Evolutionary conservation across 2,888 invertebrate species (phyloP).

Genomic region (Sicus ferrugineus): DNA sequence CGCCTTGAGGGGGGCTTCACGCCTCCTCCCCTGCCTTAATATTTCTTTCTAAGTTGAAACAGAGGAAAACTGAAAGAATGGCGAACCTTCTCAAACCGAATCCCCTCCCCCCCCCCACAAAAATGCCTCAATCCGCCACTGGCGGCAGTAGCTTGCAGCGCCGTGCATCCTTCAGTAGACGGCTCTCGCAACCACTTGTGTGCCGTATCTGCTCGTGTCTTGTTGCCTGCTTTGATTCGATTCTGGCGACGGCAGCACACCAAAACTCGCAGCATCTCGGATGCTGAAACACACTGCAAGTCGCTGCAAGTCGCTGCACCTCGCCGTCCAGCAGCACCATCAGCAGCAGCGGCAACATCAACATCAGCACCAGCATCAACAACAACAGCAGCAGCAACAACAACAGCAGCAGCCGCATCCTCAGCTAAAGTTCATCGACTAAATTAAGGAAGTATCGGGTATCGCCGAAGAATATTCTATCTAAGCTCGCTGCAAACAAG

Average conservation of each 20-base stretch:
- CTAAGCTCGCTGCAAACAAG: constrained; percentile 19
- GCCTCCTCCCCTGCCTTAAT: too few relatives aligned
- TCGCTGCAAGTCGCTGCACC: too few relatives aligned
- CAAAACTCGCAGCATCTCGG: neutral
- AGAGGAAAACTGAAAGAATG: neutral
- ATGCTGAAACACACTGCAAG: neutral
- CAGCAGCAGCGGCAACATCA: neutral
- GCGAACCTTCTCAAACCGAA: too few relatives aligned
- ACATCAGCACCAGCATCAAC: neutral
- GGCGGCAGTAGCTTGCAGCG: neutral
- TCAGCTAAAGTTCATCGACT: constrained; percentile 18
- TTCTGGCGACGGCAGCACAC: neutral
- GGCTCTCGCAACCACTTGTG: neutral
- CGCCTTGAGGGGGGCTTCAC: too few relatives aligned
- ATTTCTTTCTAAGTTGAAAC: neutral
- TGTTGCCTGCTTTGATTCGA: neutral
- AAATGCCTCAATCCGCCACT: too few relatives aligned
- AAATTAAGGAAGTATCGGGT: constrained; percentile 20
- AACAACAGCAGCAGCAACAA: too few relatives aligned
- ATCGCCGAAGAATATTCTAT: constrained; percentile 21
- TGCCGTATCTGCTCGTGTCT: neutral
- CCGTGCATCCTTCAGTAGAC: neutral
- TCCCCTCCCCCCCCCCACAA: too few relatives aligned
- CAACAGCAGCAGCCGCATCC: neutral
- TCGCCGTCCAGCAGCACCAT: neutral